Percentiles rank a stretch among this genome's conserved stretches.
Conservation (phyloP, 2,797 vertebrate species). For the Microtus agrestis region DNA sequence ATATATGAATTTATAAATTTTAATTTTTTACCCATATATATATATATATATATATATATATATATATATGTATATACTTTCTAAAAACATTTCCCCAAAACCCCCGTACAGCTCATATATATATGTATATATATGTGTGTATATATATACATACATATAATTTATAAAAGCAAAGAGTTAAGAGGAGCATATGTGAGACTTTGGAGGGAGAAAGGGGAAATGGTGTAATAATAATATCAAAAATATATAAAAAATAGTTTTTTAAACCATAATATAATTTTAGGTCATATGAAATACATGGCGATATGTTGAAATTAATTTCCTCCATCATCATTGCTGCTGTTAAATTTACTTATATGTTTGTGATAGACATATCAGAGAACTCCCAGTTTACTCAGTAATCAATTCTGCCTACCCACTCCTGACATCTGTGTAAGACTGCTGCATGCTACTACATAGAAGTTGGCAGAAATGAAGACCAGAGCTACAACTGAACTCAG, state of each 20-base stretch:
- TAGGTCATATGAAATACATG: background rate
- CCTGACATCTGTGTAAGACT: background rate
- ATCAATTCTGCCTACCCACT: background rate
- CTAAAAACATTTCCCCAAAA: too few species aligned
- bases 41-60: too few species aligned
- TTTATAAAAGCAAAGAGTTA: background rate
- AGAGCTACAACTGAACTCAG: background rate
- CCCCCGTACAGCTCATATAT: fast-evolving
- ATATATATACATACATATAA: too few species aligned
- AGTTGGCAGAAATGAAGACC: background rate
- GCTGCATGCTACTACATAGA: background rate
- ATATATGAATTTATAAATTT: too few species aligned
- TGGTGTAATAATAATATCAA: background rate
- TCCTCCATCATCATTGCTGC: background rate
- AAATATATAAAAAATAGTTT: background rate
- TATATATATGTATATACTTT: too few species aligned
- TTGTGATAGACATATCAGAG: background rate
- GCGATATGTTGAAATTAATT: background rate
- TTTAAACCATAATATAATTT: background rate
- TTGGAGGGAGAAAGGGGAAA: background rate
- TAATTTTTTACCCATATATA: too few species aligned
- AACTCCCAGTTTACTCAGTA: background rate
- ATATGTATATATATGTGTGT: too few species aligned
- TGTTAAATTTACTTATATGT: background rate
- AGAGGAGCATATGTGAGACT: background rate